Conservation (phyloP, 2,797 vertebrate genomes). For the Urophycis tenuis region DNA sequence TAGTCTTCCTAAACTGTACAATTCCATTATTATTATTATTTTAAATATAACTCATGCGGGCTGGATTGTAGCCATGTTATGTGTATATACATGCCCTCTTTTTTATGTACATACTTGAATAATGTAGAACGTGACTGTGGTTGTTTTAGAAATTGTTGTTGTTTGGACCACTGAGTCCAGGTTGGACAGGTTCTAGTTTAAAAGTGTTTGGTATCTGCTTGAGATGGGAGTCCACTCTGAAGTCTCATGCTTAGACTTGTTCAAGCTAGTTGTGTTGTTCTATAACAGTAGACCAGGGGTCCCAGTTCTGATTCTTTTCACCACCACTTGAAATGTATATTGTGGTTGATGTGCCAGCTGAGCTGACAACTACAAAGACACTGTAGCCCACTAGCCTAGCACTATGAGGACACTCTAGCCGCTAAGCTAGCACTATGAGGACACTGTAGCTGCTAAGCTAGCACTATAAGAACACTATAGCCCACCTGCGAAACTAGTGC, state of each 20-base stretch:
- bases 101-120: constrained; percentile 46
- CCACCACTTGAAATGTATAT: constrained; percentile 23
- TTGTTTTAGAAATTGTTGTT: constrained; percentile 3
- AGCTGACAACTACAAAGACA: constrained; percentile 16
- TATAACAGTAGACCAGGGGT: constrained; percentile 55
- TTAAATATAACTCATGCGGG: constrained; percentile 14
- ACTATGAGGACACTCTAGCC: constrained; percentile 13
- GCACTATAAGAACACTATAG: constrained; percentile 17
- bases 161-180: background rate
- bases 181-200: background rate
- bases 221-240: background rate
- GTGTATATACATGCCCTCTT: constrained; percentile 27
- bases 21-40: constrained; percentile 2
- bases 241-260: background rate
- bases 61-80: constrained; percentile 24
- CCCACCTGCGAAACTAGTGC: no score
- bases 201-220: background rate
- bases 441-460: constrained; percentile 13
- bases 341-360: constrained; percentile 17
- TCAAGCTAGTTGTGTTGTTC: constrained; percentile 25
- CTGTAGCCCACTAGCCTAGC: constrained; percentile 21
- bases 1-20: constrained; percentile 56
- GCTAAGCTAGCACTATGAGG: constrained; percentile 28
- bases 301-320: constrained; percentile 42
- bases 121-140: constrained; percentile 33